phyloP scores from a whole-genome alignment of 2,888 invertebrate genomes.

The Caenorhabditis sp. region DNA sequence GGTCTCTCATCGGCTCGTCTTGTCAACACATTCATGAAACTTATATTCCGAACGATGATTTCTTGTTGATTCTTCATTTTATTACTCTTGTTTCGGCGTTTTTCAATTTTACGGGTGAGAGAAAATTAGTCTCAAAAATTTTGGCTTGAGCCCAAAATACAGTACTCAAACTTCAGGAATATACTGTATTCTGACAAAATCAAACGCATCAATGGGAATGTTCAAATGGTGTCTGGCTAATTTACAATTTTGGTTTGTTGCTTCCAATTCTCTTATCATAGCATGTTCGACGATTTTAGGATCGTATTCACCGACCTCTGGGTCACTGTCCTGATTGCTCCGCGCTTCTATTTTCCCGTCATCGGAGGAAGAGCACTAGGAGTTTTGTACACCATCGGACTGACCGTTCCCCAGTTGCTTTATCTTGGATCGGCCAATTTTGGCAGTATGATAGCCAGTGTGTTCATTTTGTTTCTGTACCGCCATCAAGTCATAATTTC shows the following conservation, averaged over 20 bases:
- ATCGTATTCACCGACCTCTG: constrained; percentile 7
- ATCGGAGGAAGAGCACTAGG: constrained; percentile 22
- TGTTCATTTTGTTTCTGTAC: constrained; percentile 16
- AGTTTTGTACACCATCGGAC: not conserved
- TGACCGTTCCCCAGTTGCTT: not conserved
- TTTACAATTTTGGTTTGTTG: constrained; percentile 18
- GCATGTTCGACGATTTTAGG: no score
- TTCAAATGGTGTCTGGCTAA: constrained; percentile 29
- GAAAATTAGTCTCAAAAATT: not conserved
- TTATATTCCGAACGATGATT: not conserved
- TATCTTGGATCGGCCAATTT: not conserved
- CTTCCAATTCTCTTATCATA: not conserved
- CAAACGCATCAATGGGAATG: constrained; percentile 6
- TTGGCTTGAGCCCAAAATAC: no score
- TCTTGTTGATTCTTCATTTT: constrained; percentile 5
- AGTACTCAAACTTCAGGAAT: not conserved
- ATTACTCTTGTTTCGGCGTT: constrained; percentile 3
- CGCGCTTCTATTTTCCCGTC: constrained; percentile 13
- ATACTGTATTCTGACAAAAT: constrained; percentile 11
- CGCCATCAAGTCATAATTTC: constrained; percentile 17
- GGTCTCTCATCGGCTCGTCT: constrained; percentile 19
- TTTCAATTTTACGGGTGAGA: not conserved
- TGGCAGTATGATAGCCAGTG: constrained; percentile 19
- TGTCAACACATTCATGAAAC: constrained; percentile 28
- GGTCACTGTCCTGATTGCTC: constrained; percentile 1